Percentiles rank a stretch among this genome's conserved stretches.
phyloP scores from a whole-genome alignment of 2,888 invertebrate genomes.

The Euzetes globulus region DNA sequence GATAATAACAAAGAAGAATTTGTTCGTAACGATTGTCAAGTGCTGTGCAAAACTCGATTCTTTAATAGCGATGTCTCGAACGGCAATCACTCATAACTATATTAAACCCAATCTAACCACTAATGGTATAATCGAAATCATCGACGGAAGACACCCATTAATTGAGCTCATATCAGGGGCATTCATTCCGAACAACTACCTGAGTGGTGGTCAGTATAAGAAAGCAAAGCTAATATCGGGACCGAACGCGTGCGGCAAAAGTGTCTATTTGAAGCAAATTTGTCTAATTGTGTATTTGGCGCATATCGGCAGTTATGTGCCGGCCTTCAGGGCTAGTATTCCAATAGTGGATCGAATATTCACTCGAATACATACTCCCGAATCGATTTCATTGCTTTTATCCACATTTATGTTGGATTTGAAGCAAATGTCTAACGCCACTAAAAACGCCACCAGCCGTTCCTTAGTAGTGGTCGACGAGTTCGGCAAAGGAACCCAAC shows the following conservation, averaged over 20 bases:
- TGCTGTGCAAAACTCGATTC: slow-evolving; percentile 63
- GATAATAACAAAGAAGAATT: slow-evolving; percentile 56
- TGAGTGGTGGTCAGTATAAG: slow-evolving; percentile 54
- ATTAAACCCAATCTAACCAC: slow-evolving; percentile 57
- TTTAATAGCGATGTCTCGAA: slow-evolving; percentile 62
- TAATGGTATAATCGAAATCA: slow-evolving; percentile 56
- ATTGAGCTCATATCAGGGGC: slow-evolving; percentile 59
- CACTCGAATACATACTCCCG: slow-evolving; percentile 65
- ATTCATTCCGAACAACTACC: slow-evolving; percentile 66
- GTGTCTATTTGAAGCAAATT: slow-evolving; percentile 74
- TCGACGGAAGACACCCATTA: slow-evolving; percentile 66
- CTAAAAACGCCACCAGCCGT: slow-evolving; percentile 57
- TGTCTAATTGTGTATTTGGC: slow-evolving; percentile 73
- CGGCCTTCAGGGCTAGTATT: slow-evolving; percentile 65
- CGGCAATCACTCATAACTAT: slow-evolving; percentile 60
- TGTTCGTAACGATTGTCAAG: slow-evolving; percentile 55
- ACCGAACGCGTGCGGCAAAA: slow-evolving; percentile 86
- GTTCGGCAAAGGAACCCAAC: slow-evolving; percentile 75
- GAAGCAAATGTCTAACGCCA: slow-evolving; percentile 67
- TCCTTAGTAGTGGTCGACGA: slow-evolving; percentile 79
- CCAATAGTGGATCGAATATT: slow-evolving; percentile 65
- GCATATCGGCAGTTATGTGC: slow-evolving; percentile 81
- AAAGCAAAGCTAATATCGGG: slow-evolving; percentile 71
- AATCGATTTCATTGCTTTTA: slow-evolving; percentile 67
- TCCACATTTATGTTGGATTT: slow-evolving; percentile 80